phyloP scores from a whole-genome alignment of 2,113 vertebrate genomes.

The Passer montanus region DNA sequence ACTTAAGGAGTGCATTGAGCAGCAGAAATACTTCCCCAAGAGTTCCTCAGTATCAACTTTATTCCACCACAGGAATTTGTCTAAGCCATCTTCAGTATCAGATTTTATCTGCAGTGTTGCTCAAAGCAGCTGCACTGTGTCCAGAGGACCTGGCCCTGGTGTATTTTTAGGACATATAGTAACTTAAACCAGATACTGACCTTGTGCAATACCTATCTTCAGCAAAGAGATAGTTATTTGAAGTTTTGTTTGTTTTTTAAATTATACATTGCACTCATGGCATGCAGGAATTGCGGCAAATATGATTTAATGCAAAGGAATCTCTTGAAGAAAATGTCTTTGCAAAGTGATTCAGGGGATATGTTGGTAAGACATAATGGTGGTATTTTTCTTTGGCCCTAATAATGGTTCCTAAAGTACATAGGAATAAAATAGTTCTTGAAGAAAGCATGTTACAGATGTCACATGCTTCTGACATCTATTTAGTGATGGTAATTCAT shows the following conservation, averaged over 20 bases:
- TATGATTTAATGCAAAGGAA: background rate
- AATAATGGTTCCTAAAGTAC: background rate
- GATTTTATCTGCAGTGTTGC: slow-evolving; percentile 39
- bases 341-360: background rate
- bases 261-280: background rate
- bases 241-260: slow-evolving; percentile 55
- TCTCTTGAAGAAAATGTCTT: background rate
- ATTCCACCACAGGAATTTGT: slow-evolving; percentile 33
- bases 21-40: slow-evolving; percentile 8
- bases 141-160: slow-evolving; percentile 13
- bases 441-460: background rate
- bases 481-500: background rate
- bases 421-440: background rate
- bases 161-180: slow-evolving; percentile 45
- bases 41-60: slow-evolving; percentile 8
- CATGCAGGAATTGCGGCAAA: background rate
- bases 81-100: slow-evolving; percentile 51
- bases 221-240: background rate
- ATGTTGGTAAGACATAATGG: background rate
- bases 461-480: background rate
- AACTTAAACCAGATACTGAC: slow-evolving; percentile 53
- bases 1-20: background rate
- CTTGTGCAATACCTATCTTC: slow-evolving; percentile 37
- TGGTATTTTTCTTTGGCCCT: background rate
- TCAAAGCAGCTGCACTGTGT: slow-evolving; percentile 40